A percentile compares a stretch with the other conserved stretches of the same genome.
phyloP scores from a whole-genome alignment of 2,888 invertebrate species.

The Griposia aprilina region DNA sequence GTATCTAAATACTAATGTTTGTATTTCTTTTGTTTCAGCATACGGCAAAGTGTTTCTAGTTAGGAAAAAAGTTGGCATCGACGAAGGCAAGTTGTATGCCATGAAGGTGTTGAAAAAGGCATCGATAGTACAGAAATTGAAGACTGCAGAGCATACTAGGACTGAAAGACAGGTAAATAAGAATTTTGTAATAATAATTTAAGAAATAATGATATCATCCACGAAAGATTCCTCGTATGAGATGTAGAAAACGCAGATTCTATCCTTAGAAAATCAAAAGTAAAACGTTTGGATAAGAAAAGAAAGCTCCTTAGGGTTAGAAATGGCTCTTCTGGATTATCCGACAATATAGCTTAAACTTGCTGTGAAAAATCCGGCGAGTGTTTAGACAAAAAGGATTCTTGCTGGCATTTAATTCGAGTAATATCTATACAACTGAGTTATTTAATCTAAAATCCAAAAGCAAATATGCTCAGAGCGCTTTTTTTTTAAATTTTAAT shows the following conservation, averaged over 20 bases:
- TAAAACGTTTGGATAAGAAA: not conserved
- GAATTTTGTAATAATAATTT: not conserved
- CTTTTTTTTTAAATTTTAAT: constrained; percentile 23
- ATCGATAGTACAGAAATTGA: constrained; percentile 97
- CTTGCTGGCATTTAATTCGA: constrained; percentile 3
- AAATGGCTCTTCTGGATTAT: not conserved
- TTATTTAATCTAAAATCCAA: constrained; percentile 8
- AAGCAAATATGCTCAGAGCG: constrained; percentile 14
- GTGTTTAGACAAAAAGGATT: constrained; percentile 14
- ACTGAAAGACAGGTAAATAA: constrained; percentile 95
- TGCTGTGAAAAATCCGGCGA: not conserved
- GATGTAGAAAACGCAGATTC: not conserved
- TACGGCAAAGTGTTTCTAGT: constrained; percentile 99
- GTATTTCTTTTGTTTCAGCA: constrained; percentile 91
- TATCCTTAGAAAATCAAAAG: not conserved
- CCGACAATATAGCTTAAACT: not conserved
- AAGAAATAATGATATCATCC: not conserved
- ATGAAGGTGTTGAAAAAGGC: constrained; percentile 99
- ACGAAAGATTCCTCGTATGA: not conserved
- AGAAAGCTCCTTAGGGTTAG: not conserved
- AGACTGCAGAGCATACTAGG: constrained; percentile 99
- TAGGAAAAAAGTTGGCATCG: constrained; percentile 96
- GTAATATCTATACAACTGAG: not conserved
- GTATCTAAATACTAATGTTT: constrained; percentile 27
- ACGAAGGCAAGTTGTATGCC: constrained; percentile 97